Evolutionary conservation across 2,113 vertebrate species (phyloP).

Genomic region (Sula dactylatra): DNA sequence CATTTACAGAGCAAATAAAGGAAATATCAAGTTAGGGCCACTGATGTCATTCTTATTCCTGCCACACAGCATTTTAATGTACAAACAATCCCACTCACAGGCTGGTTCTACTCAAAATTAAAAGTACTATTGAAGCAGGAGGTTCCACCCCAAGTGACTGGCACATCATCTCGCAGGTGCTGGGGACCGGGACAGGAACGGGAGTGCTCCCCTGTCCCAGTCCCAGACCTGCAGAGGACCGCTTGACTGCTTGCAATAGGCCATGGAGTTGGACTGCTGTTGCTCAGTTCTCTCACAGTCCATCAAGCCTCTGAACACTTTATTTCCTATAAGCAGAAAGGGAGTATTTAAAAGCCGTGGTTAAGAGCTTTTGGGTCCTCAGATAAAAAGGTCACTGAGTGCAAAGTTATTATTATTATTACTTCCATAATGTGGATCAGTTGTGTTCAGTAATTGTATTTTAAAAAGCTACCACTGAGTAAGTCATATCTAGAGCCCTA

Average conservation of each 20-base stretch:
- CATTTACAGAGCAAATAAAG: neutral
- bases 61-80: neutral
- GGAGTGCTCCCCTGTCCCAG: neutral
- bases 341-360: neutral
- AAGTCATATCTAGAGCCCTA: neutral
- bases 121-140: neutral
- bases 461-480: neutral
- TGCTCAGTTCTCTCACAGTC: neutral
- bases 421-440: neutral
- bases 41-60: neutral
- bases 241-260: neutral
- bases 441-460: neutral
- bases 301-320: neutral
- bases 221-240: neutral
- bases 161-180: neutral
- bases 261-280: rapidly evolving
- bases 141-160: rapidly evolving
- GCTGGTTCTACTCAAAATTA: neutral
- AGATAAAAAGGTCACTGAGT: neutral
- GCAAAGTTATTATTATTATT: neutral
- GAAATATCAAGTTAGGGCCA: neutral
- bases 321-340: neutral
- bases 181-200: neutral
- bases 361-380: neutral
- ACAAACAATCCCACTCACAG: neutral